Evolutionary conservation across 2,888 invertebrate genomes (phyloP), one percentile per base, ranked within the genome.

Genomic region (Bruchidius siliquastri): DNA sequence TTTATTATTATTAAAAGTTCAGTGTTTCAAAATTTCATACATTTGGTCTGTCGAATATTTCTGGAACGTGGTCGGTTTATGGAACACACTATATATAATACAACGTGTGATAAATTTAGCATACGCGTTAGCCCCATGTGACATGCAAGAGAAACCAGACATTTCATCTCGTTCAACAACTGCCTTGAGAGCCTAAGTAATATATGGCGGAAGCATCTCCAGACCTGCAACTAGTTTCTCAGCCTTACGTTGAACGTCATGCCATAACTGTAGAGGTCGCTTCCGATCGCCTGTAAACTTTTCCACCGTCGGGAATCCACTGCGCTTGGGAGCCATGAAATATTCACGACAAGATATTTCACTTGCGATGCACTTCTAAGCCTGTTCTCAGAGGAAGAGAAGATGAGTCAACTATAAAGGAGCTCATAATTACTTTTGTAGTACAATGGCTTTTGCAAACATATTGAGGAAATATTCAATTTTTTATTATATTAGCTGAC

Each of bases 271-370:
- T 71, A 75, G 76, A 30, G 68, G 73, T 71, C 75, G 74, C 73
- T 74, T 72, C 75, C 77, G 71, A 75, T 77, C 76, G 77, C 78
- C 72, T 74, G 77, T 75, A 78, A 79, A 80, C 74, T 80, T 78
- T 76, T 73, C 74, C 72, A 73, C 80, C 76, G 71, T 73, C 22
- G 79, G 80, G 80, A 79, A 79, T 76, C 49, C 49, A 49, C 49
- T 18, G 18, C 49, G 49, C 49, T 49, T 49, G 49, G 76, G 75
- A 74, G 76, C 78, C 75, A 77, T 81, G 76, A 82, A 83, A 81
- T 82, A 82, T 83, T 83, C 81, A 82, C 78, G 79, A 76, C 79
- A 77, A 80, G 80, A 80, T 80, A 81, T 81, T 79, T 80, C 77
- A 77, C 79, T 80, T 79, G 80, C 76, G 77, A 77, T 49, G 49